Conservation (phyloP, 2,888 invertebrate species). For the Anagyrus pseudococci region DNA sequence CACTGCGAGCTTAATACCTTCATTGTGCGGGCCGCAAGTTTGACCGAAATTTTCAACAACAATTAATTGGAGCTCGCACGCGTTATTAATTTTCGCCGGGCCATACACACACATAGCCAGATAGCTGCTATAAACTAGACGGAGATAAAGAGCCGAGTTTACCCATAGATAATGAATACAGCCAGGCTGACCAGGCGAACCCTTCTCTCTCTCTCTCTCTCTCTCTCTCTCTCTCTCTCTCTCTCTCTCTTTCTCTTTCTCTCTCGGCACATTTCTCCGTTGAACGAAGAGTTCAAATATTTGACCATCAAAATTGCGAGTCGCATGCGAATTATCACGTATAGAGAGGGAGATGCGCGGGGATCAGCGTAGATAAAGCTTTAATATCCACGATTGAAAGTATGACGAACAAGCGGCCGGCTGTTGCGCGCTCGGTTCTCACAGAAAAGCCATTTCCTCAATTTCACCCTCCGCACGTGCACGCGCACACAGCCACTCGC, state of each 20-base stretch:
- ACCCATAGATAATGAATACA: slow-evolving; percentile 16
- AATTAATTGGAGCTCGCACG: slow-evolving; percentile 7
- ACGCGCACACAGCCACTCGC: too few species aligned
- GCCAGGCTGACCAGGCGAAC: too few species aligned
- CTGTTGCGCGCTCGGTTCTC: slow-evolving; percentile 11
- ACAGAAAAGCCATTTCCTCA: slow-evolving; percentile 10
- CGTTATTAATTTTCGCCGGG: slow-evolving; percentile 13
- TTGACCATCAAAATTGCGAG: slow-evolving; percentile 54
- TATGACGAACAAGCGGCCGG: slow-evolving; percentile 37
- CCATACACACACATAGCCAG: background rate
- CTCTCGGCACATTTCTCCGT: too few species aligned
- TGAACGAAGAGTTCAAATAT: slow-evolving; percentile 48
- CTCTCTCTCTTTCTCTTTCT: too few species aligned
- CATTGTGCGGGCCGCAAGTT: background rate
- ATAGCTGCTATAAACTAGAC: background rate
- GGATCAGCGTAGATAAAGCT: slow-evolving; percentile 42
- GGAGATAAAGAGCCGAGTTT: slow-evolving; percentile 15
- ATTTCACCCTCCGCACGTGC: too few species aligned
- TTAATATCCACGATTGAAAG: slow-evolving; percentile 58
- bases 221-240: too few species aligned
- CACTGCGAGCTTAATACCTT: background rate
- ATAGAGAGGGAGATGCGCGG: slow-evolving; percentile 10
- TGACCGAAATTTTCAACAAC: background rate
- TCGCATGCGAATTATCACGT: slow-evolving; percentile 35
- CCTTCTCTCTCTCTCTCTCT: too few species aligned